These are phyloP conservation scores for Rhinopomastus cyanomelas DNA, from an alignment of 2,113 vertebrate species.

Conservation along the genomic window DNA sequence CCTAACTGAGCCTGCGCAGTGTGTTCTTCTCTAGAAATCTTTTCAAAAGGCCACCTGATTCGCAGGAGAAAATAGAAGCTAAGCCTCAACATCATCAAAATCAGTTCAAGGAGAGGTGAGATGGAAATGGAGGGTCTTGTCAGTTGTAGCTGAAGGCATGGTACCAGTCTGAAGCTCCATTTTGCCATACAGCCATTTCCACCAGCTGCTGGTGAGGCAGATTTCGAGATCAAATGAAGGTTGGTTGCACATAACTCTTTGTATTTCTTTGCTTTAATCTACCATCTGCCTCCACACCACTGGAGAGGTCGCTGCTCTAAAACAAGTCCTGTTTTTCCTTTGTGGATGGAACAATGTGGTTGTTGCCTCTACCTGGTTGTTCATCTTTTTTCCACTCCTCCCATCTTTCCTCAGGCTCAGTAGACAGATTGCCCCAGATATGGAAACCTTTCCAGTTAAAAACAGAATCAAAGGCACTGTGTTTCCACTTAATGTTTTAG, in stretches of 20 bases:
- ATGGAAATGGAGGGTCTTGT: neutral
- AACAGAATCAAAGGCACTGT: neutral
- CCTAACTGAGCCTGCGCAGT: neutral
- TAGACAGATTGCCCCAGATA: neutral
- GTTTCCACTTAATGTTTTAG: neutral
- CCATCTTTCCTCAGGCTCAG: neutral
- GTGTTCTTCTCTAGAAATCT: neutral
- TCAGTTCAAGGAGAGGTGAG: neutral
- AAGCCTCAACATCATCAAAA: neutral
- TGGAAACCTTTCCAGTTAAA: neutral
- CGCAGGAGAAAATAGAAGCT: neutral
- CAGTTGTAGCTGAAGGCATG: neutral
- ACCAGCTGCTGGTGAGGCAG: neutral
- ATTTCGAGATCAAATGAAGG: neutral
- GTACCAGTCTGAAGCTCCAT: neutral
- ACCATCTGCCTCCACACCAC: neutral
- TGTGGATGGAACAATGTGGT: neutral
- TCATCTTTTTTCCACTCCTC: neutral
- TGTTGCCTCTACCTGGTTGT: neutral
- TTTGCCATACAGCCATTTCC: neutral
- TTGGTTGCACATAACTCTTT: neutral
- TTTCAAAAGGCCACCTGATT: neutral
- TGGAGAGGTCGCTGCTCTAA: neutral
- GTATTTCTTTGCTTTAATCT: neutral
- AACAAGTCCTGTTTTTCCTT: neutral